A percentile compares a stretch with the other conserved stretches of the same genome.
Evolutionary conservation across 2,113 vertebrate species (phyloP).

Genomic region (Brachypteracias leptosomus): DNA sequence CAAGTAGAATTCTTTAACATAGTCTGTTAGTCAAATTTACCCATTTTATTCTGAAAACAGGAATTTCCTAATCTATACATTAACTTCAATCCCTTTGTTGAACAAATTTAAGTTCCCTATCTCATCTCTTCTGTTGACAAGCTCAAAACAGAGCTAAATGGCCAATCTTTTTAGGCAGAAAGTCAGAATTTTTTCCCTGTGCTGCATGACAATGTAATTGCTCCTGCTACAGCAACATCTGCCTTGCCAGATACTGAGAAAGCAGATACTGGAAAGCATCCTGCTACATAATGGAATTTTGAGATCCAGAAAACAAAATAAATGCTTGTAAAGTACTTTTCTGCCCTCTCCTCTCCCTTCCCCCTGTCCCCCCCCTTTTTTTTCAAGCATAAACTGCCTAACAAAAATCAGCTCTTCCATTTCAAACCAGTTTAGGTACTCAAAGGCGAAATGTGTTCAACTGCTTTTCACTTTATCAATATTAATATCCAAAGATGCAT

Average conservation of each 20-base stretch:
- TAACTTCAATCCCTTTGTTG: neutral
- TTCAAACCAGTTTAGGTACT: neutral
- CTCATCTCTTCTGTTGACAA: neutral
- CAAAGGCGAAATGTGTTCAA: neutral
- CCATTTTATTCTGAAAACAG: neutral
- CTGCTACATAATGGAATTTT: neutral
- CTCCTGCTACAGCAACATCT: constrained; percentile 13
- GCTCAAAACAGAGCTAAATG: neutral
- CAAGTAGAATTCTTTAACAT: neutral
- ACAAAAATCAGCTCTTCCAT: neutral
- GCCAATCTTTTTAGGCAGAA: neutral
- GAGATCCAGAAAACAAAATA: neutral
- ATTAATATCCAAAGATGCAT: neutral
- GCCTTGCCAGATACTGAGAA: constrained; percentile 20
- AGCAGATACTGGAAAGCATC: constrained; percentile 1
- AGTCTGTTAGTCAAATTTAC: neutral
- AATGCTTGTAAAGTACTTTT: neutral
- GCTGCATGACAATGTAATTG: constrained; percentile 6
- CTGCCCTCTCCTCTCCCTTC: neutral
- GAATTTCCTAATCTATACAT: neutral
- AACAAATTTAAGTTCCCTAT: neutral
- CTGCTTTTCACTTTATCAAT: neutral
- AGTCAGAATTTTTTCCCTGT: neutral
- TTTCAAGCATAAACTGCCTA: neutral
- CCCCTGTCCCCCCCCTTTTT: fast-evolving